Conservation (phyloP, 2,113 vertebrate species). For the Alaudala cheleensis region DNA sequence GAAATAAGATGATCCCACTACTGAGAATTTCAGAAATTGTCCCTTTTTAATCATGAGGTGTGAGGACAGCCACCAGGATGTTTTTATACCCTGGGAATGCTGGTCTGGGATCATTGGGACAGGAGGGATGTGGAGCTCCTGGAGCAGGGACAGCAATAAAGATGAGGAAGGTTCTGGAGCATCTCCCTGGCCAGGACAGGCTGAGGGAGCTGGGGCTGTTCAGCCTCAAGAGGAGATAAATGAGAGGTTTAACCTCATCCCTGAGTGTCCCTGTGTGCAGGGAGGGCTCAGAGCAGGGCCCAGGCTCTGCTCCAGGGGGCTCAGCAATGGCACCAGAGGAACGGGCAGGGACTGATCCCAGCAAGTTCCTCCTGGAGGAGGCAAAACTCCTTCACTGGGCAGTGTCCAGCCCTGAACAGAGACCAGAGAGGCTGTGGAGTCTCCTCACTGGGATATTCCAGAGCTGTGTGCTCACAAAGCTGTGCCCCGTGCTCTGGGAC, state of each 20-base stretch:
- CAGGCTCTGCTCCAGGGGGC: background rate
- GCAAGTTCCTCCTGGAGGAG: background rate
- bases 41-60: background rate
- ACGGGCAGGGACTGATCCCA: background rate
- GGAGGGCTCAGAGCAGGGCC: background rate
- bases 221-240: background rate
- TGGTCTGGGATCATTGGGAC: background rate
- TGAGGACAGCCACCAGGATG: background rate
- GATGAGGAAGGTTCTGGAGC: background rate
- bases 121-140: background rate
- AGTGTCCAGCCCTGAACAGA: background rate
- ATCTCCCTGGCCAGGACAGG: background rate
- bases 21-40: background rate
- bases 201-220: background rate
- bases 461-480: accelerated
- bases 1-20: background rate
- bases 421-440: background rate
- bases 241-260: no score
- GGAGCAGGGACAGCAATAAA: background rate
- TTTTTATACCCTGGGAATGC: no score
- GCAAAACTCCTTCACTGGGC: background rate
- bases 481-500: background rate
- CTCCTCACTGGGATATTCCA: background rate
- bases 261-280: background rate
- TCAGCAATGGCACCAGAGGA: background rate